Evolutionary conservation across 2,888 invertebrate genomes (phyloP), one percentile per base, ranked within the genome.

Genomic region (Ormyrus thymus): DNA sequence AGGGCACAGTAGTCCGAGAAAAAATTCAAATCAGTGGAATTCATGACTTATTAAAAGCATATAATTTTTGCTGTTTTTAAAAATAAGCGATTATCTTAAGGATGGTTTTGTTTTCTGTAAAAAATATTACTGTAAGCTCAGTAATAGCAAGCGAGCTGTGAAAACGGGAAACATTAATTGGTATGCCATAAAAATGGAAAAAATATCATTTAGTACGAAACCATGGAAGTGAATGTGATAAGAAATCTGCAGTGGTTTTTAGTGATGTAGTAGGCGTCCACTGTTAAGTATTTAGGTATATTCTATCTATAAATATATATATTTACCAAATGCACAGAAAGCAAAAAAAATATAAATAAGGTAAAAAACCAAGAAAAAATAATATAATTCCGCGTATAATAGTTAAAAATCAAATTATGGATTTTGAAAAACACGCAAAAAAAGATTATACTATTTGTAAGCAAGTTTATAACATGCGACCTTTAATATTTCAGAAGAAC

Each of bases 221-320:
- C 81, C 80, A 82, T 86, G 84, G 82, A 85, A 85, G 82, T 87
- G 83, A 84, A 86, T 88, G 88, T 88, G 87, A 88, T 88, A 87
- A 83, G 83, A 85, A 86, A 83, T 86, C 81, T 83, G 29, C 80
- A 81, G 83, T 83, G 82, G 82, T 80, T 80, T 29, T 29, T 69
- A 56, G 53, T 71, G 65, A 81, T 71, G 45, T 78, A 81, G 70
- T 78, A 76, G 51, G 73, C 73, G 76, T 79, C 82, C 83, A 82
- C 82, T 83, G 82, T 80, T 83, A 70, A 79, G 72, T 81, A 76
- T 83, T 81, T 83, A 82, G 79, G 80, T 82, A 82, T 82, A 83
- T 82, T 82, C 78, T 83, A 82, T 83, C 78, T 73, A 78, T 71
- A 69, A 73, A 82, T 81, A 80, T 76, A 80, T 79, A 72, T 76